A percentile compares a stretch with the other conserved stretches of the same genome.
Conservation (phyloP, 2,797 vertebrate genomes). For the Muscicapa striata region DNA sequence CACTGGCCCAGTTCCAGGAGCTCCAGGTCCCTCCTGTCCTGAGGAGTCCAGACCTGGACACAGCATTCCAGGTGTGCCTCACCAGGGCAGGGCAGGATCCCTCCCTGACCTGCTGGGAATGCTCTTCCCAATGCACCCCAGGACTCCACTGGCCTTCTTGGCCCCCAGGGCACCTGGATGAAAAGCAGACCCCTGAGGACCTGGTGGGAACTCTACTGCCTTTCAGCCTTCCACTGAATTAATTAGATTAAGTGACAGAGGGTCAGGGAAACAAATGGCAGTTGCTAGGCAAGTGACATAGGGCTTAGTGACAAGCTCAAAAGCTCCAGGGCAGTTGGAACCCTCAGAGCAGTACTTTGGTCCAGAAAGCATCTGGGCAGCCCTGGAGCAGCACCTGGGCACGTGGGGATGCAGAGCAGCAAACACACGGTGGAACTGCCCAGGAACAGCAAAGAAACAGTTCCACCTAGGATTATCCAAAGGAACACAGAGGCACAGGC, state of each 20-base stretch:
- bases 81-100: not conserved
- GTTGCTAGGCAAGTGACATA: not conserved
- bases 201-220: not conserved
- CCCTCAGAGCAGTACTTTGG: not conserved
- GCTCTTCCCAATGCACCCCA: not conserved
- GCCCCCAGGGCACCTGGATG: not conserved
- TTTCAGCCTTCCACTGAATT: not conserved
- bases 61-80: not conserved
- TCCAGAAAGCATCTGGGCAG: not conserved
- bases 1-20: rapidly evolving
- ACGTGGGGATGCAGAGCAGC: not conserved
- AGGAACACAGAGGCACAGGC: not conserved
- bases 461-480: not conserved
- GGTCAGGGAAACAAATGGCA: not conserved
- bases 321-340: not conserved
- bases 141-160: not conserved
- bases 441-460: not conserved
- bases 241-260: not conserved
- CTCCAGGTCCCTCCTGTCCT: not conserved
- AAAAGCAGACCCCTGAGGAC: not conserved
- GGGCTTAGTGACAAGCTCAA: not conserved
- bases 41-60: not conserved
- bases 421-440: not conserved
- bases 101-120: not conserved
- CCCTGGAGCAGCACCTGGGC: not conserved